Base-by-base conservation (phyloP, 2,113 vertebrate genomes). In the Austrofundulus limnaeus region DNA sequence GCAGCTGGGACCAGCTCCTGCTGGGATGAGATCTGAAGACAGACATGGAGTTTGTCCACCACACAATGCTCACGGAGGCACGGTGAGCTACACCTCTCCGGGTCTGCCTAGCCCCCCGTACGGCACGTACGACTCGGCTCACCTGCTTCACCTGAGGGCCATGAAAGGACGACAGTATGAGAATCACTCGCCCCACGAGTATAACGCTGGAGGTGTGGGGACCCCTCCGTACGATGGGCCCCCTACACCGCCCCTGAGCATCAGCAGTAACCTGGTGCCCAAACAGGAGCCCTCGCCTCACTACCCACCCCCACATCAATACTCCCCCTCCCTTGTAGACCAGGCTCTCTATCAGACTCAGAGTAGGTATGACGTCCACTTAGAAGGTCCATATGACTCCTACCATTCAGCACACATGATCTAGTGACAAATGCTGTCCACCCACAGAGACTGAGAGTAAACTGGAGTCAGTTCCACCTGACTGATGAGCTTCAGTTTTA, bases 91-190 rank as follows among this genome's bases (percentile, higher is more conserved):
- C 77, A 93, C 96, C 52, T 94, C 95, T 21, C 93, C 95, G 0
- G 96, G 96, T 31, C 91, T 98, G 21, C 96, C 96, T 0, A 98
- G 96, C 68, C 97, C 97, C 0, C 96, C 96, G 0, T 99, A 99
- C 0, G 96, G 96, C 38, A 94, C 92, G 14, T 89, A 96, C 90
- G 97, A 99, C 71, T 90, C 92, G 15, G 87, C 95, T 5, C 96
- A 96, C 70, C 88, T 96, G 79, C 89, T 97, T 72, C 95, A 96
- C 75, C 81, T 98, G 41, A 95, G 96, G 55, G 94, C 94, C 31
- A 94, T 95, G 87, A 97, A 97, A 84, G 90, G 88, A 51, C 90
- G 87, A 47, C 91, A 92, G 0, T 95, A 94, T 8, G 94, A 95
- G 55, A 90, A 78, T 61, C 94, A 92, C 21, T 92, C 93, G 14